A percentile compares a stretch with the other conserved stretches of the same genome.
Conservation (phyloP, 2,888 invertebrate species). For the Limnephilus rhombicus region DNA sequence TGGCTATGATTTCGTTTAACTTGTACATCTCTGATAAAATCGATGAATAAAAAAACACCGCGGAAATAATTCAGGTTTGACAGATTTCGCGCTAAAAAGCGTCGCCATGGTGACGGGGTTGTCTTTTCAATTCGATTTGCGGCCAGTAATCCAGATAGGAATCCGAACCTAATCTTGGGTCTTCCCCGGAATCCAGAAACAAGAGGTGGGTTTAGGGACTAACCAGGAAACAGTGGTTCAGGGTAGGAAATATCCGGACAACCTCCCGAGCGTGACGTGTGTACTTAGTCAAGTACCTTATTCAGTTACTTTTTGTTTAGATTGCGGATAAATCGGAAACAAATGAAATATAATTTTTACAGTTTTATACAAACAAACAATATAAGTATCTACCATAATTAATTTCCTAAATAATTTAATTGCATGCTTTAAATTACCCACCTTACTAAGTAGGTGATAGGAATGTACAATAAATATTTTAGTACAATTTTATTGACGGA, state of each 20-base stretch:
- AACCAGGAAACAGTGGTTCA: not conserved
- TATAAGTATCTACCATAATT: too few species aligned
- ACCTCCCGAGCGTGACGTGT: not conserved
- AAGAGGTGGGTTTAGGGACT: not conserved
- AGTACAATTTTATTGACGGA: too few species aligned
- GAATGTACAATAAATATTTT: too few species aligned
- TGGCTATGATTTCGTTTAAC: not conserved
- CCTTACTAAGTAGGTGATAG: too few species aligned
- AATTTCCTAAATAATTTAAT: too few species aligned
- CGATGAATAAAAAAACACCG: not conserved
- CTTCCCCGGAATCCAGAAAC: not conserved
- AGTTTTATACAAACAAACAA: too few species aligned
- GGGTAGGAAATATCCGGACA: not conserved
- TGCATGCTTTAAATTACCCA: too few species aligned
- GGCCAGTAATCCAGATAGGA: constrained; percentile 25
- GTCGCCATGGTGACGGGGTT: constrained; percentile 6
- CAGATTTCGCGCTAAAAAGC: not conserved
- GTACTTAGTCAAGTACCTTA: not conserved
- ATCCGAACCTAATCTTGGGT: constrained; percentile 24
- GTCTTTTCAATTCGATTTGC: constrained; percentile 40
- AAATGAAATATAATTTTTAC: too few species aligned
- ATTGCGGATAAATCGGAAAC: too few species aligned
- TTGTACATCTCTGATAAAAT: not conserved
- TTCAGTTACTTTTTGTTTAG: too few species aligned
- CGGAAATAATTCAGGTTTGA: constrained; percentile 1